Evolutionary conservation across 2,113 vertebrate genomes (phyloP), one percentile per base, ranked within the genome.

Genomic region (Montifringilla adamsi): DNA sequence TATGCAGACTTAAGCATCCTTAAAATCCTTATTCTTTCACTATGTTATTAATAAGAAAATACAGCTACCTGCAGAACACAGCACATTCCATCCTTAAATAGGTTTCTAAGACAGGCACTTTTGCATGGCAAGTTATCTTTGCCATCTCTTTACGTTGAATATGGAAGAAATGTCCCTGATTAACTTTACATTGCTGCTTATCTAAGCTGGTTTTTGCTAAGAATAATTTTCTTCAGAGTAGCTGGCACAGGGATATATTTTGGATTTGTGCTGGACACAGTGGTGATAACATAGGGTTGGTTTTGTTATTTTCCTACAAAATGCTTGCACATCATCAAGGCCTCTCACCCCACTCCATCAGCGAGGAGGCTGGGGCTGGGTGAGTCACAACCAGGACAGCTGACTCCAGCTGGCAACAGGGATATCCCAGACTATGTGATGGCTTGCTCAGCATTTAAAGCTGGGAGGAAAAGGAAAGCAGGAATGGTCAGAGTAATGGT

Each of bases 311-410:
- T 31, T 83, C 30, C 41, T 83, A n/a, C 14, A 39, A 39, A 69
- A n/a, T 33, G 21, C 21, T 55, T 55, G 27, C 18, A 9, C n/a
- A 15, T 53, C 8, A 35, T 17, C 53, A 60, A 60, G 16, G n/a
- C 15, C 24, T 68, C 62, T 52, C 52, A 46, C 20, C 28, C 16
- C 18, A 16, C 4, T 24, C 39, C 30, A 23, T 7, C 41, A 27
- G 7, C 0, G 0, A 31, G 17, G 39, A 55, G 55, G 15, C 18
- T 6, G 21, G 21, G 13, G 4, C 15, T 83, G n/a, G 30, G 30
- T 8, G 5, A 3, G 19, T 28, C 76, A 44, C 53, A 75, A 3
- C 5, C 6, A 4, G 28, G 39, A 30, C n/a, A 53, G 28, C 53
- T 53, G 69, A 27, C 17, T 13, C 30, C 62, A 62, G 0, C 13